A percentile compares a stretch with the other conserved stretches of the same genome.
These are phyloP conservation scores for Chelonus insularis DNA, from an alignment of 1,140 invertebrate species.

Conservation along the genomic window DNA sequence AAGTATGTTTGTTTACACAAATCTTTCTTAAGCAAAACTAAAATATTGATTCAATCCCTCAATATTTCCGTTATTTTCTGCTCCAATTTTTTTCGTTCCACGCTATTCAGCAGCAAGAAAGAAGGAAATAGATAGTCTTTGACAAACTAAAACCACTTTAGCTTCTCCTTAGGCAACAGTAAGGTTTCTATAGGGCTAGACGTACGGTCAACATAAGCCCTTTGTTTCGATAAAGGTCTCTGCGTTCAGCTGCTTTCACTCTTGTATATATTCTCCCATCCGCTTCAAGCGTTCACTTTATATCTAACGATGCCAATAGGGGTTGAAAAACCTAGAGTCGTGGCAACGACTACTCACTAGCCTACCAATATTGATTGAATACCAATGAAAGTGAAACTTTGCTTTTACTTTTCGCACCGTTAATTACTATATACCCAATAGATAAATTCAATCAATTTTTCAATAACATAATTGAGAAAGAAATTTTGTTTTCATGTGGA, in stretches of 20 bases:
- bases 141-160: constrained; percentile 12
- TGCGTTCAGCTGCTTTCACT: background rate
- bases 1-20: too few relatives aligned
- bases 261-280: constrained; percentile 2
- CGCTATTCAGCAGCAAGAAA: background rate
- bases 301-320: constrained; percentile 27
- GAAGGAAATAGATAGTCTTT: background rate
- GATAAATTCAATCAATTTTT: too few relatives aligned
- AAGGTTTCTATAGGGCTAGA: constrained; percentile 40
- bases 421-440: too few relatives aligned
- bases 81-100: background rate
- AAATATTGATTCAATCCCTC: too few relatives aligned
- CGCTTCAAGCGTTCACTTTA: constrained; percentile 16
- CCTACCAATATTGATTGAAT: background rate
- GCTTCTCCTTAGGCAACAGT: constrained; percentile 4
- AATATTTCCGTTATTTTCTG: too few relatives aligned
- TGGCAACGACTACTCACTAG: background rate
- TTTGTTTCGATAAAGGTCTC: constrained; percentile 40
- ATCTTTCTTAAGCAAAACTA: too few relatives aligned
- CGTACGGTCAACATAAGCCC: constrained; percentile 40
- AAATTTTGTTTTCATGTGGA: too few relatives aligned
- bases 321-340: constrained; percentile 13
- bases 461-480: too few relatives aligned
- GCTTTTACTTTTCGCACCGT: too few relatives aligned
- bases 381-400: background rate